Base-by-base conservation (phyloP, 2,888 invertebrate species). In the Erebia palarica region DNA sequence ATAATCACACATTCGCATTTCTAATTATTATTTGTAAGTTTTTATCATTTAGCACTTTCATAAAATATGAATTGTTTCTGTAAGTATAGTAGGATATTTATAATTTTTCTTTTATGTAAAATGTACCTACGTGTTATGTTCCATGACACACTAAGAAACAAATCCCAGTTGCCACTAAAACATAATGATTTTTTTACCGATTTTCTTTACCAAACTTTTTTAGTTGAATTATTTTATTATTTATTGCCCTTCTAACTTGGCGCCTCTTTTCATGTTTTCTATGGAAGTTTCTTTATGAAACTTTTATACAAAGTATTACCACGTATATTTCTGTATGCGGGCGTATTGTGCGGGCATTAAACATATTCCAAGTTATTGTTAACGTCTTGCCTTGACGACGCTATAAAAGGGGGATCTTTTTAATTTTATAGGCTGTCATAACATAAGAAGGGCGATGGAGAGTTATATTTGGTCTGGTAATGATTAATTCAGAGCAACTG, bases 321-420 rank as follows among this genome's bases (percentile, higher is more conserved):
- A 66, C 58, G 47, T 63, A 69, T 69, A 71, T 53, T 63, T 68
- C n/a, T 57, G 59, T 65, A 76, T 76, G 73, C 73, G 76, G 76
- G 76, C 69, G 21, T 63, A 75, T 76, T 76, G 73, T 76, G 59
- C 57, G 65, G 42, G 65, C 63, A 61, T 66, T 63, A 70, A 16
- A 71, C 68, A 69, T 55, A 18, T 36, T 51, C 66, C 59, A 68
- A 63, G 59, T 71, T 71, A 69, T 73, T 73, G 70, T 74, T 72
- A 64, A 68, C 27, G 60, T 68, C 53, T 70, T 63, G 59, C 67
- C 53, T 69, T 69, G 71, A 71, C 71, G 70, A 72, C 55, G 66
- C 72, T 55, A 71, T 72, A 68, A 70, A 75, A 67, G 65, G 70
- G 68, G 55, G 42, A 53, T 57, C 57, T 65, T 70, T 73, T 44